Conservation (phyloP, 2,113 vertebrate species). For the Phylloscopus trochiloides region DNA sequence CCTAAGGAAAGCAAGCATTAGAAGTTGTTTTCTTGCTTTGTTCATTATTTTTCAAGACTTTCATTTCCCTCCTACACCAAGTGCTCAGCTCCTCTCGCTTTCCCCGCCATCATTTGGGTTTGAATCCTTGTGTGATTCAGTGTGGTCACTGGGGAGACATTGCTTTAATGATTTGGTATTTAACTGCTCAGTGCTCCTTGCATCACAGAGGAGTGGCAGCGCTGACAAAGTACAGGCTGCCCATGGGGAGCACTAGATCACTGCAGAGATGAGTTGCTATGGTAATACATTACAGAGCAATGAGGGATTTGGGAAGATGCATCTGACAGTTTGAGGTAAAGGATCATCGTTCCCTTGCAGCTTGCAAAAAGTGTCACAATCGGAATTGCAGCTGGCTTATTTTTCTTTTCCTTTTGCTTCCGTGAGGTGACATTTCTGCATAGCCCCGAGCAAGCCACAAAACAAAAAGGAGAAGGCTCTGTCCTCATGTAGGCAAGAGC, state of each 20-base stretch:
- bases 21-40: not conserved
- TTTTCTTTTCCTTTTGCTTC: not conserved
- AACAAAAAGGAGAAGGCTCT: not conserved
- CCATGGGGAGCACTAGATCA: conserved; percentile 28
- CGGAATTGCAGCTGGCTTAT: not conserved
- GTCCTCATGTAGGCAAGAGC: not conserved
- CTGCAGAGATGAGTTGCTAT: conserved; percentile 34
- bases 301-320: conserved; percentile 46
- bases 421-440: not conserved
- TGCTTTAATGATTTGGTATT: conserved; percentile 57
- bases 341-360: conserved; percentile 36
- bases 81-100: not conserved
- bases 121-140: not conserved
- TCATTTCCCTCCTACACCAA: not conserved
- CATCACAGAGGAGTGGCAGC: conserved; percentile 24
- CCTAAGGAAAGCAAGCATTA: not conserved
- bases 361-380: conserved; percentile 4
- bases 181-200: conserved; percentile 31
- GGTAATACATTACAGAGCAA: conserved; percentile 31
- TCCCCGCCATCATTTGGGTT: not conserved
- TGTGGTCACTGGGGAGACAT: conserved; percentile 4
- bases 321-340: conserved; percentile 53
- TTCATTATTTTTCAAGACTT: not conserved
- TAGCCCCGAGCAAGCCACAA: not conserved
- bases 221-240: conserved; percentile 22